Evolutionary conservation across 2,113 vertebrate species (phyloP), one percentile per base, ranked within the genome.

Genomic region (Cettia cetti): DNA sequence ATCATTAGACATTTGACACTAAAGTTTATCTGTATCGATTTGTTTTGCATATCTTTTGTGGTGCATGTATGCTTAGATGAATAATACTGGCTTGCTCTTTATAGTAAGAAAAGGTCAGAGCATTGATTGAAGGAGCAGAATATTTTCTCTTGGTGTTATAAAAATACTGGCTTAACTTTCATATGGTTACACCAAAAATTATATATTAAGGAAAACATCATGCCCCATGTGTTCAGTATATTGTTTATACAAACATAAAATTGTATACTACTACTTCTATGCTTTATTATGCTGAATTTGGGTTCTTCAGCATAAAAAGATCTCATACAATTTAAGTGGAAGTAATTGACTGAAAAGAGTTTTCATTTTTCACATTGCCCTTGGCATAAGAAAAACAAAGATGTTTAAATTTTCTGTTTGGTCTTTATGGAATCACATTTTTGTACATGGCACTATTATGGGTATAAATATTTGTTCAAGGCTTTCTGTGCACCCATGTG

Each of bases 391-490:
- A 35, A 82, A 83, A 85, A 56, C 40, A 60, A 89, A 78, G 76
- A 68, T 75, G 68, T 81, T 92, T 86, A 44, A 64, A 31, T 83
- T 93, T 75, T 85, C 45, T 75, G 4, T 86, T 96, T 82, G 47
- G 65, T 44, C 42, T 69, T 91, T 91, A 33, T 69, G 47, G 56
- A 89, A 64, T 66, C 22, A 84, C 26, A 37, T 66, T 89, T 90
- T 80, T 80, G 54, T 93, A 79, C 79, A 35, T 90, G 93, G 82
- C 92, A 72, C 72, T 87, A 9, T 65, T 52, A 57, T 92, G 65
- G 74, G 35, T 91, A 86, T 91, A 90, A 93, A 83, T 88, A 93
- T 60, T 91, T 94, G 86, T 89, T 78, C 23, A 49, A 88, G 86
- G 59, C 31, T 91, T 57, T 83, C 72, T 86, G 71, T 89, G 66